Evolutionary conservation across 1,140 invertebrate species (phyloP).

Genomic region (Aradophagus sp.): DNA sequence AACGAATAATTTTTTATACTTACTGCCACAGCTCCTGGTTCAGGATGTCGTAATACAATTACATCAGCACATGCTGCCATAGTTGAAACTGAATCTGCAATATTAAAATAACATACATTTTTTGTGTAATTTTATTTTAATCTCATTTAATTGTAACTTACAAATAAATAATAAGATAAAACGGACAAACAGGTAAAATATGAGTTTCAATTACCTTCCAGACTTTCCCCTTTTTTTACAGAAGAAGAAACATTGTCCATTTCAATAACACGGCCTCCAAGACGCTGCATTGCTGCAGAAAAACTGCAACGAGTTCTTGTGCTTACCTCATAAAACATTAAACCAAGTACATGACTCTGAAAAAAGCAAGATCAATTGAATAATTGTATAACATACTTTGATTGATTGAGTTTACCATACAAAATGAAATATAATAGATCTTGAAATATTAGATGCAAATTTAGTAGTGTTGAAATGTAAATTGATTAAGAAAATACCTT

Average conservation of each 20-base stretch:
- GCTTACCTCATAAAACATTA: conserved; percentile 97
- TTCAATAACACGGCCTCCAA: conserved; percentile 93
- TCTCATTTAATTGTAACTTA: no score
- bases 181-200: no score
- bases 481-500: conserved; percentile 73
- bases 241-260: conserved; percentile 94
- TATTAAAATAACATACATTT: no score
- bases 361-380: conserved; percentile 50
- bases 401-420: neutral
- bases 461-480: no score
- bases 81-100: conserved; percentile 84
- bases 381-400: conserved; percentile 2
- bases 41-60: conserved; percentile 94
- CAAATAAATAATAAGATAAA: no score
- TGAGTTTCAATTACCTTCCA: conserved; percentile 79
- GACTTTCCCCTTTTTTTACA: conserved; percentile 95
- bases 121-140: no score
- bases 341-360: conserved; percentile 94
- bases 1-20: no score
- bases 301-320: conserved; percentile 98
- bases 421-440: conserved; percentile 1
- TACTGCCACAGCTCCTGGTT: conserved; percentile 92
- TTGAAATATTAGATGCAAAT: neutral
- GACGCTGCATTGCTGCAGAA: conserved; percentile 94
- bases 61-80: conserved; percentile 94